A percentile compares a stretch with the other conserved stretches of the same genome.
Conservation (phyloP, 1,140 invertebrate genomes). For the Gonatopus flavifemur region DNA sequence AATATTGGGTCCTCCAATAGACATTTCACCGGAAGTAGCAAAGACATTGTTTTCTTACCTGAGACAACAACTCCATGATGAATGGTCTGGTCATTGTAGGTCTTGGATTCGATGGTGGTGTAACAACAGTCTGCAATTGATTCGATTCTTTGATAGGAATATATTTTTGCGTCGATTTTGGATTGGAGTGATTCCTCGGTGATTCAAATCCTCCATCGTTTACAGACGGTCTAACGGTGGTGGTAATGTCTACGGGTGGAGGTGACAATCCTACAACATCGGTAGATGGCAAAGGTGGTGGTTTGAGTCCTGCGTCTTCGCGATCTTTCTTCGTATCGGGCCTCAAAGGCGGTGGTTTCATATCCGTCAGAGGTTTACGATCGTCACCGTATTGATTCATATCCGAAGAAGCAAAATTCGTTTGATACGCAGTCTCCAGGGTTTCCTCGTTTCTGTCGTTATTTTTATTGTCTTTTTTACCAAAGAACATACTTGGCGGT, state of each 20-base stretch:
- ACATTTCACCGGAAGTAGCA: too few species aligned
- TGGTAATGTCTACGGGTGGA: conserved; percentile 46
- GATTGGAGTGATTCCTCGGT: too few species aligned
- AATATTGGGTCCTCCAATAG: too few species aligned
- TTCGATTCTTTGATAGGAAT: conserved; percentile 45
- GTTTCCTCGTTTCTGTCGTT: conserved; percentile 37
- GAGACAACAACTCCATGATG: conserved; percentile 49
- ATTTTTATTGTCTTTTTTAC: conserved; percentile 25
- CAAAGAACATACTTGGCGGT: conserved; percentile 36
- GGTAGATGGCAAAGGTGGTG: conserved; percentile 40
- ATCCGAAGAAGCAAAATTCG: conserved; percentile 39
- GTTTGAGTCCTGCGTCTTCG: conserved; percentile 41
- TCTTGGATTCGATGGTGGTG: conserved; percentile 43
- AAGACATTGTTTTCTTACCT: too few species aligned
- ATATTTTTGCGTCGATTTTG: conserved; percentile 46
- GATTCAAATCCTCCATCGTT: conserved; percentile 43
- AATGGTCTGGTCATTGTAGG: conserved; percentile 46
- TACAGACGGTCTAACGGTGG: conserved; percentile 29
- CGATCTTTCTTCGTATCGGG: conserved; percentile 25
- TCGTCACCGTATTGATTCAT: conserved; percentile 8
- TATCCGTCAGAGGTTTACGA: conserved; percentile 37
- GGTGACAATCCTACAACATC: conserved; percentile 53
- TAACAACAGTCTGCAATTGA: conserved; percentile 20
- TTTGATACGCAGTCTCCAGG: conserved; percentile 41
- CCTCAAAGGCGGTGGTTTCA: conserved; percentile 47